Base-by-base conservation (phyloP, 2,888 invertebrate genomes). In the Macrosiphum euphorbiae region DNA sequence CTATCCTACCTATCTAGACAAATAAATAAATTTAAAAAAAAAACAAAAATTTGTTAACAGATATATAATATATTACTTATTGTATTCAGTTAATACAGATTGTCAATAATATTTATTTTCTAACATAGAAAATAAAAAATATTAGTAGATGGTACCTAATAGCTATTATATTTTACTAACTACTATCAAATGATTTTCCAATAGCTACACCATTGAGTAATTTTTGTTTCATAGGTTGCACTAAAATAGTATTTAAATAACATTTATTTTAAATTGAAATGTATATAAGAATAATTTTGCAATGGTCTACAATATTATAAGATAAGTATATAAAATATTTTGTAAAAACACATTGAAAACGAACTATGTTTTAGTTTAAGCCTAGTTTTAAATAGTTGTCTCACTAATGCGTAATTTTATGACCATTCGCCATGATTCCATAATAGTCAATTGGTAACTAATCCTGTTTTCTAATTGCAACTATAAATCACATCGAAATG, bases 401-500 rank as follows among this genome's bases (percentile, higher is more conserved):
- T 87, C 28, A 7, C 86, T 86, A 86, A 47, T 86, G 13, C 28
- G 16, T 86, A 44, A 86, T 86, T 86, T 26, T 47, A 78, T 78
- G 67, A 67, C 16, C 35, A 78, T 28, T 44, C n/a, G 16, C 86
- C n/a, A 20, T 35, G 35, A 47, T 47, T 47, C 47, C 3, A 86
- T 86, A 86, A 47, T 86, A 86, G 86, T 47, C 13, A 47, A 86
- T 55, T 35, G 8, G 78, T 78, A 78, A 78, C 8, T 88, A 55
- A 55, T 41, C 52, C 55, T 41, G 41, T 88, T 88, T 88, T 88
- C 52, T 24, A 55, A 41, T 88, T 55, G 11, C 35, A n/a, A 88
- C 55, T 88, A 41, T 55, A 88, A 88, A 88, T 88, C 88, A 41
- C 88, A 50, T 52, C 3, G 8, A 35, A 41, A 88, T 88, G 41